Conservation (phyloP, 2,888 invertebrate genomes). For the Augiades crinisus region DNA sequence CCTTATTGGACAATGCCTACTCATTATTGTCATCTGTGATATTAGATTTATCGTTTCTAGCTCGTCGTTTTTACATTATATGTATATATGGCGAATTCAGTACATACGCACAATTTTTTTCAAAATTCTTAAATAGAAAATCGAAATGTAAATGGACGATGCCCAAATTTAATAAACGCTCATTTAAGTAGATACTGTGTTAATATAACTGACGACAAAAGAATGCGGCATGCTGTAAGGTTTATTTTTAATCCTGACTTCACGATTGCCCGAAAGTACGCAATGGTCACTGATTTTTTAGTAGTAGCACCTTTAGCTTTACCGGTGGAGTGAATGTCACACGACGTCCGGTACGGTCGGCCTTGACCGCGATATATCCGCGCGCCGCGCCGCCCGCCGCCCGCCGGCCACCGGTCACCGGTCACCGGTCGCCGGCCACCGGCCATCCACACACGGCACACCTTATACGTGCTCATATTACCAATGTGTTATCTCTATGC, state of each 20-base stretch:
- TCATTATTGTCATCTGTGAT: too few species aligned
- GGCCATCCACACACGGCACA: neutral
- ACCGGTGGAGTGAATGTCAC: neutral
- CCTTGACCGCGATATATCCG: constrained; percentile 14
- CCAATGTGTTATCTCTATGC: neutral
- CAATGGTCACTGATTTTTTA: too few species aligned
- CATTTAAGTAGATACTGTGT: constrained; percentile 9
- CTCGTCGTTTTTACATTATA: too few species aligned
- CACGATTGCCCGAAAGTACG: constrained; percentile 3
- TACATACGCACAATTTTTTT: too few species aligned
- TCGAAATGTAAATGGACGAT: constrained; percentile 1
- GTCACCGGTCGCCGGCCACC: neutral
- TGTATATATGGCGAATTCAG: too few species aligned
- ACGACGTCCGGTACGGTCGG: neutral
- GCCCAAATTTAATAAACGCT: constrained; percentile 8
- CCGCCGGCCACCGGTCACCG: neutral
- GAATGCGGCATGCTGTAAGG: neutral
- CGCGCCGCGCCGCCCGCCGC: neutral
- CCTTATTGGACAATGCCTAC: too few species aligned
- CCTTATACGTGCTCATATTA: neutral
- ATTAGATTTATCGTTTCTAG: too few species aligned
- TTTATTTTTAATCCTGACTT: constrained; percentile 14
- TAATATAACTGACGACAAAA: constrained; percentile 9
- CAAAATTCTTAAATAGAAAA: constrained; percentile 1
- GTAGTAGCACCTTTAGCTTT: neutral